Evolutionary conservation across 2,888 invertebrate genomes (phyloP).

Genomic region (Polydrusus pterygomalis): DNA sequence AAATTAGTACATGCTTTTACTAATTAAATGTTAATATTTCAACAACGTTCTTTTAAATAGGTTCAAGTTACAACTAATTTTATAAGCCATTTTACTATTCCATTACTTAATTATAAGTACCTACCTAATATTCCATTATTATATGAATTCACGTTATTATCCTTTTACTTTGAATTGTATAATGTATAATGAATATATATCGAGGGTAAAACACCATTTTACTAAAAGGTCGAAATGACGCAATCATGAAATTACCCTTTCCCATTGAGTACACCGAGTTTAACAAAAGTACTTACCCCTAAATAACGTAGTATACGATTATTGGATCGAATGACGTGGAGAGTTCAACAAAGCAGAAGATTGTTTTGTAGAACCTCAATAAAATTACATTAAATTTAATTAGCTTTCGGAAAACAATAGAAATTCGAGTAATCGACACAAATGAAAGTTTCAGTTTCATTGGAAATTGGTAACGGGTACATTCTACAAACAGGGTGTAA

Average conservation of each 20-base stretch:
- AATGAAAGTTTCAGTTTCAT: conserved; percentile 12
- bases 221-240: background rate
- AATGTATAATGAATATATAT: no score
- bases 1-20: no score
- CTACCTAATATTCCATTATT: no score
- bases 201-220: background rate
- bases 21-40: no score
- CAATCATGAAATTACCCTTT: conserved; percentile 6
- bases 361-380: conserved; percentile 31
- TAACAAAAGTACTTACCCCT: conserved; percentile 13
- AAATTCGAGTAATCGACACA: conserved; percentile 30
- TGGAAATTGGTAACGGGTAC: conserved; percentile 18
- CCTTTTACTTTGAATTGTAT: no score
- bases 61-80: no score
- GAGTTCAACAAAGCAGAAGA: conserved; percentile 32
- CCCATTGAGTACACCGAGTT: conserved; percentile 4
- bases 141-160: no score
- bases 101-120: no score
- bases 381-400: conserved; percentile 42
- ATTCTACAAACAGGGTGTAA: no score
- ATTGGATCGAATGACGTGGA: conserved; percentile 29
- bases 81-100: no score
- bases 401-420: conserved; percentile 26
- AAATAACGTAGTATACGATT: conserved; percentile 17
- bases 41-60: no score